Conservation (phyloP, 1,140 invertebrate genomes). For the Brachionus sp. region DNA sequence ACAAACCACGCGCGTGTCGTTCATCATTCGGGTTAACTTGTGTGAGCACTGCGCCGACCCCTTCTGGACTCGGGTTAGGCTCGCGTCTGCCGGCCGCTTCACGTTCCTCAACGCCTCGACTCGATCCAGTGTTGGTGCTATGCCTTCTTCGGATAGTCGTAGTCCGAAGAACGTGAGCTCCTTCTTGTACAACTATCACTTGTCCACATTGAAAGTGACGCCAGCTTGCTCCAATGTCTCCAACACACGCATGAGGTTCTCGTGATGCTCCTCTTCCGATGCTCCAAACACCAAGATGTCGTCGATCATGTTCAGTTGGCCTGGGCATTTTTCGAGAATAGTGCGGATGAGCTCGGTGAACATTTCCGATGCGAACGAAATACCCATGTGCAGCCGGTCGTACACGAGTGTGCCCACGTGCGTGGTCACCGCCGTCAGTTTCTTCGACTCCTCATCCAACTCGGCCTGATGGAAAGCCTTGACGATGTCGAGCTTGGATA, state of each 20-base stretch:
- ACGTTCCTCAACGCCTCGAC: conserved; percentile 39
- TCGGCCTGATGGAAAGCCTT: background rate
- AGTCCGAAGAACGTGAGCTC: conserved; percentile 55
- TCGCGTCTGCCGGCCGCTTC: conserved; percentile 30
- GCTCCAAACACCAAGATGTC: conserved; percentile 50
- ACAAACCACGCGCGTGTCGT: no score
- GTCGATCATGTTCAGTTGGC: conserved; percentile 47
- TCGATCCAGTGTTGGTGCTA: conserved; percentile 46
- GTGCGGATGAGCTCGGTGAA: conserved; percentile 47
- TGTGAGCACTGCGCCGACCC: no score
- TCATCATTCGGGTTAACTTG: no score
- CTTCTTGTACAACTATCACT: conserved; percentile 52
- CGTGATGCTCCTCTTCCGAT: conserved; percentile 48
- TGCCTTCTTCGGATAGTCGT: conserved; percentile 47
- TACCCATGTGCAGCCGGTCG: no score
- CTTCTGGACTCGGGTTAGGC: conserved; percentile 50
- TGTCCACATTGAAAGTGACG: conserved; percentile 53
- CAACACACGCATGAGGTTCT: conserved; percentile 48
- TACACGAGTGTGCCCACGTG: no score
- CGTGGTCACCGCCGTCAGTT: conserved; percentile 58
- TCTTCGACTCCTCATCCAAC: conserved; percentile 37
- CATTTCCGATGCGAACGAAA: no score
- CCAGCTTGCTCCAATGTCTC: conserved; percentile 48
- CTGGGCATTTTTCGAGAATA: conserved; percentile 40
- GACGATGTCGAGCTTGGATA: background rate